Evolutionary conservation across 2,113 vertebrate species (phyloP), one percentile per base, ranked within the genome.

Genomic region (Taurulus bubalis): DNA sequence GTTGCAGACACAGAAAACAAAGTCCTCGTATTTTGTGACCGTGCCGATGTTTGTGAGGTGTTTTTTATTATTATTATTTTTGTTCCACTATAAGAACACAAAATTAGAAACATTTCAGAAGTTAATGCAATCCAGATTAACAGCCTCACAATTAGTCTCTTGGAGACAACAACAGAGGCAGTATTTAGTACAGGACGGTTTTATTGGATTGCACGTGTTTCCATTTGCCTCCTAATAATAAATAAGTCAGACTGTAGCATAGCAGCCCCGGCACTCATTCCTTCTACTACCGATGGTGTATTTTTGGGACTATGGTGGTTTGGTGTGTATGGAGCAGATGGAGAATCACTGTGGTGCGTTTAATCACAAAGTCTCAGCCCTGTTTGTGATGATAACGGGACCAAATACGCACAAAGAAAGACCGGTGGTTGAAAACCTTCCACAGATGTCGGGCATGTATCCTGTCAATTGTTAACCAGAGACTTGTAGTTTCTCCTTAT

Each of bases 381-480:
- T 53, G 36, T 71, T 64, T 56, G 60, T 47, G 51, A 8, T 49
- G 71, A 69, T 47, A 73, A 71, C 15, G 26, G 15, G 24, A 24
- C 26, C 36, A 71, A 69, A 75, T 3, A 72, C 63, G 28, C 34
- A 70, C 55, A 69, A 56, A 32, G 28, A 73, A 8, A 38, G 34
- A 68, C 26, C 34, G 1, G 38, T 70, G 49, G 62, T 45, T 45
- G 12, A 45, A 51, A 78, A 79, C 58, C 36, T 2, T 34, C 14
- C 34, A 4, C 40, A 59, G 9, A 72, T 79, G 24, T 24, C 12
- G 16, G 32, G 0, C 53, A 22, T 42, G 24, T 15, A 20, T 59
- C 49, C 8, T 16, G 79, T 82, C 49, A 80, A 71, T 82, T 47
- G 88, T 77, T 89, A 15, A 75, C 75, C 26, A 3, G 14, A 65